phyloP scores from a whole-genome alignment of 23 tunicate species.

The Ascidia mentula region DNA sequence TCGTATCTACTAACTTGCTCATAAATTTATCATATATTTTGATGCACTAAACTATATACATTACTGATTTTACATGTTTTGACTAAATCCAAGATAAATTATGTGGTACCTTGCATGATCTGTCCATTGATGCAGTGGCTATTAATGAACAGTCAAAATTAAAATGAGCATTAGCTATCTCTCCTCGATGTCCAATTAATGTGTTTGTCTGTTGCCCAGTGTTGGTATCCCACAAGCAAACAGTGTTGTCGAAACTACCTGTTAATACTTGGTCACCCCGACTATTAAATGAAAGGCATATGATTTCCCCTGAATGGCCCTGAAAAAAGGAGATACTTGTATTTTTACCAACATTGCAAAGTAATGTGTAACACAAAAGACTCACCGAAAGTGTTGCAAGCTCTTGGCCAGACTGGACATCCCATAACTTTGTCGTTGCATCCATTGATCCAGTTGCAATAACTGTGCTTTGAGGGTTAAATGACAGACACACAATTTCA shows the following conservation, averaged over 20 bases:
- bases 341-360: not conserved
- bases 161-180: constrained; percentile 91
- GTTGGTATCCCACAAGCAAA: constrained; percentile 81
- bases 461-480: constrained; percentile 92
- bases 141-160: constrained; percentile 90
- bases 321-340: constrained; percentile 1
- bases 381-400: constrained; percentile 81
- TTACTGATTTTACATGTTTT: too few species aligned
- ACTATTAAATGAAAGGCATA: constrained; percentile 83
- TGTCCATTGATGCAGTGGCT: constrained; percentile 96
- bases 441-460: constrained; percentile 99
- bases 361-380: not conserved
- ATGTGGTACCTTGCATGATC: constrained; percentile 80
- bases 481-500: constrained; percentile 94
- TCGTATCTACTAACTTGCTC: too few species aligned
- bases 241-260: constrained; percentile 97
- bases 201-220: constrained; percentile 67
- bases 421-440: constrained; percentile 98
- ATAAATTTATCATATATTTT: too few species aligned
- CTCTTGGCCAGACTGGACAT: constrained; percentile 84
- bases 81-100: too few species aligned
- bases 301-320: constrained; percentile 98
- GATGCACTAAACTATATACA: too few species aligned
- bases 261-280: constrained; percentile 84
- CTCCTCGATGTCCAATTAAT: constrained; percentile 94